A percentile compares a stretch with the other conserved stretches of the same genome.
Conservation (phyloP, 2,113 vertebrate genomes). For the Podarcis cretensis region DNA sequence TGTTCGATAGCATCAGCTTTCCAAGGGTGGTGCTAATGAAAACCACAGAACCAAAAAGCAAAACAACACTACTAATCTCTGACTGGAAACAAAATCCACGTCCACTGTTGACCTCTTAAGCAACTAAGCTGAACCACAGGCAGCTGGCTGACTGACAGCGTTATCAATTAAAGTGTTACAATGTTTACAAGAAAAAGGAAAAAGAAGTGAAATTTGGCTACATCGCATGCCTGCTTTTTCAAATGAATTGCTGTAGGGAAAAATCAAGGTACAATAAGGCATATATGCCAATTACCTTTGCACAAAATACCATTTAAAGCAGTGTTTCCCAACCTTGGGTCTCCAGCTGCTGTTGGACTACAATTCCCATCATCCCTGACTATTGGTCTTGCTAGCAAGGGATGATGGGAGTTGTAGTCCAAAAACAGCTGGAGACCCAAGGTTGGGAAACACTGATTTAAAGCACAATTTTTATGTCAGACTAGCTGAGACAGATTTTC, state of each 20-base stretch:
- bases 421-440: no score
- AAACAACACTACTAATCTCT: neutral
- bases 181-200: neutral
- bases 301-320: neutral
- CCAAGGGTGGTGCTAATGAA: neutral
- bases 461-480: neutral
- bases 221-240: neutral
- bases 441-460: no score
- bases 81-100: neutral
- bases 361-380: no score
- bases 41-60: neutral
- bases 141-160: slow-evolving; percentile 15
- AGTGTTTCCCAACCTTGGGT: no score
- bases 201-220: neutral
- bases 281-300: neutral
- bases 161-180: neutral
- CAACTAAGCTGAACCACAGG: neutral
- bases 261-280: neutral
- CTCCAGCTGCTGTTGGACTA: no score
- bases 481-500: neutral
- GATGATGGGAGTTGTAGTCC: no score
- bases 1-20: neutral
- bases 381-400: no score
- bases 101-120: slow-evolving; percentile 41
- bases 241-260: neutral